Conservation (phyloP, 2,113 vertebrate genomes). For the Microtus richardsoni region DNA sequence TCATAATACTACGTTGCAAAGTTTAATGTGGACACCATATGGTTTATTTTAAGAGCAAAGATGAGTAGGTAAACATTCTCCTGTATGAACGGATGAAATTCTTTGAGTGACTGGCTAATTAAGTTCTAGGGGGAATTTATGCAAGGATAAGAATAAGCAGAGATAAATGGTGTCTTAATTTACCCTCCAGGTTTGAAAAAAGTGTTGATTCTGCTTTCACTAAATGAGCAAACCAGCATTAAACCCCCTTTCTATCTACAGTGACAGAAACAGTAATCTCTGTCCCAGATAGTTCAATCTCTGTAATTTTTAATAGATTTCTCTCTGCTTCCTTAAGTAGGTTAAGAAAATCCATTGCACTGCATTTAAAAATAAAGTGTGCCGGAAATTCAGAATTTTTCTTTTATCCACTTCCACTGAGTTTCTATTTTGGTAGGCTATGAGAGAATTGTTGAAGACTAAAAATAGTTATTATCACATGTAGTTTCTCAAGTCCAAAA, state of each 20-base stretch:
- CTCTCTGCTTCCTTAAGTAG: fast-evolving
- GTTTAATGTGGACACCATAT: neutral
- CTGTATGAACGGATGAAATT: constrained; percentile 71
- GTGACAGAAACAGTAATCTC: neutral
- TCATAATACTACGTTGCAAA: neutral
- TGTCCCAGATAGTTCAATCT: neutral
- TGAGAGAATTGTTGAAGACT: neutral
- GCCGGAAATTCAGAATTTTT: neutral
- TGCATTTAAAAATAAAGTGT: fast-evolving
- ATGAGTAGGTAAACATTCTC: constrained; percentile 57
- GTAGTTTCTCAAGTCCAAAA: neutral
- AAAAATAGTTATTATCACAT: neutral
- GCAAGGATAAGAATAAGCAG: constrained; percentile 84
- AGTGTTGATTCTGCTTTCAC: constrained; percentile 80
- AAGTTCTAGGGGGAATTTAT: constrained; percentile 86
- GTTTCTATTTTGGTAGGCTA: neutral
- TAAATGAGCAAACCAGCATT: constrained; percentile 84
- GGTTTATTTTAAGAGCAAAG: constrained; percentile 41
- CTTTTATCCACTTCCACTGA: neutral
- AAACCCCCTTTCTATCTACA: constrained; percentile 75
- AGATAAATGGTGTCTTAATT: constrained; percentile 87
- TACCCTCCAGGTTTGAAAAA: constrained; percentile 79
- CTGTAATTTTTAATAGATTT: neutral
- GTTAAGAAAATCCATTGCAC: fast-evolving
- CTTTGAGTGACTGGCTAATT: constrained; percentile 85